These are phyloP conservation scores for Hetaerina americana DNA, from an alignment of 1,140 invertebrate genomes.

Conservation along the genomic window DNA sequence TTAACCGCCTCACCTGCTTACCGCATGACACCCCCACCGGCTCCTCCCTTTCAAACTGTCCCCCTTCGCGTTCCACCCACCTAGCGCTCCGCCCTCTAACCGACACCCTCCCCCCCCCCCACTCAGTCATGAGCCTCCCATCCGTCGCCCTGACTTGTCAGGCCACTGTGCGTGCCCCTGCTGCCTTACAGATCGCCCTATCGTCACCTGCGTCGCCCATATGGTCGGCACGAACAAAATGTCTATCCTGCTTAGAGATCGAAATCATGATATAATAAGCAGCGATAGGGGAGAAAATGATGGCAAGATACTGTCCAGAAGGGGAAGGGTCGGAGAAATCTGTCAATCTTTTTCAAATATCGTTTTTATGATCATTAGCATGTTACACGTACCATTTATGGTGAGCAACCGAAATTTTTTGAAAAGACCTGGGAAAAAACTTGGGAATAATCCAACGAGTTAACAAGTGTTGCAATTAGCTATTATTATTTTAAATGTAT, in stretches of 20 bases:
- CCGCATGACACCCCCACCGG: neutral
- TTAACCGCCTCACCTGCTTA: neutral
- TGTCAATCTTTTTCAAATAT: too few species aligned
- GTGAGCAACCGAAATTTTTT: too few species aligned
- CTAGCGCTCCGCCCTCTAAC: neutral
- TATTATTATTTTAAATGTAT: too few species aligned
- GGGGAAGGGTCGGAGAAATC: too few species aligned
- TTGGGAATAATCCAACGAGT: too few species aligned
- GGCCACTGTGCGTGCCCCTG: neutral
- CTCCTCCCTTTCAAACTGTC: too few species aligned
- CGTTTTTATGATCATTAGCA: too few species aligned
- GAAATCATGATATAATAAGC: neutral
- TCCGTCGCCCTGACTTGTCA: neutral
- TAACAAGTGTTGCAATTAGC: too few species aligned
- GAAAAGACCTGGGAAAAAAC: too few species aligned
- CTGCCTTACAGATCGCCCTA: neutral
- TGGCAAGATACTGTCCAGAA: neutral
- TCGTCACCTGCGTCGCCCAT: neutral
- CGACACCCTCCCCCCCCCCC: neutral
- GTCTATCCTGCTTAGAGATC: neutral
- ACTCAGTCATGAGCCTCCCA: neutral
- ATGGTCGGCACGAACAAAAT: neutral
- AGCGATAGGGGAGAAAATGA: neutral
- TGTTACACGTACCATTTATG: too few species aligned
- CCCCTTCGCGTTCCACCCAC: too few species aligned